These are phyloP conservation scores for Colletes collaris DNA, from an alignment of 2,888 invertebrate genomes.

Conservation along the genomic window DNA sequence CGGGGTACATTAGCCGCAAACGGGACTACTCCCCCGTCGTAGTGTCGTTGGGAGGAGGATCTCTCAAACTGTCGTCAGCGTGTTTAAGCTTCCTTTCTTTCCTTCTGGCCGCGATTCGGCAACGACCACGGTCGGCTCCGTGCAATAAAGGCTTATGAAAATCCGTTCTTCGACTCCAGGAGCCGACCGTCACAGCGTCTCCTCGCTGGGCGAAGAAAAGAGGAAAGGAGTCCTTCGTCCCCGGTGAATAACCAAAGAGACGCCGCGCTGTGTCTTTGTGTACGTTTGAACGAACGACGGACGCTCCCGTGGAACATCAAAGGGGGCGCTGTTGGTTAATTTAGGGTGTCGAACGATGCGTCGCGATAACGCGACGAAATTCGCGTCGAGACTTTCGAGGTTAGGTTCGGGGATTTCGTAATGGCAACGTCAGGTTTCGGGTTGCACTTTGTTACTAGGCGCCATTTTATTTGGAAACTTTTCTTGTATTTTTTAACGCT, in stretches of 20 bases:
- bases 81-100: constrained; percentile 62
- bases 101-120: constrained; percentile 20
- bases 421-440: too few relatives aligned
- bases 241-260: constrained; percentile 33
- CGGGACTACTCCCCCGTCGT: constrained; percentile 50
- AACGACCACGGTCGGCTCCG: constrained; percentile 20
- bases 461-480: too few relatives aligned
- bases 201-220: too few relatives aligned
- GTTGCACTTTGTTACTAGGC: too few relatives aligned
- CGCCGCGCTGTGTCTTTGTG: neutral
- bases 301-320: constrained; percentile 31
- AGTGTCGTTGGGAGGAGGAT: constrained; percentile 50
- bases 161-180: constrained; percentile 1
- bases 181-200: neutral
- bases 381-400: too few relatives aligned
- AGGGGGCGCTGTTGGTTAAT: constrained; percentile 17
- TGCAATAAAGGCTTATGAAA: constrained; percentile 50
- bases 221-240: neutral
- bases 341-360: too few relatives aligned
- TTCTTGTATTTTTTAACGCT: too few relatives aligned
- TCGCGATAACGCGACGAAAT: too few relatives aligned
- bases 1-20: constrained; percentile 74
- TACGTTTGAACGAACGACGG: too few relatives aligned
- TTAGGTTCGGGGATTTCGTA: too few relatives aligned
- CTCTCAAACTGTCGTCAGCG: constrained; percentile 79